A percentile compares a stretch with the other conserved stretches of the same genome.
Evolutionary conservation across 2,888 invertebrate genomes (phyloP).

Genomic region (Drosophila atripex): DNA sequence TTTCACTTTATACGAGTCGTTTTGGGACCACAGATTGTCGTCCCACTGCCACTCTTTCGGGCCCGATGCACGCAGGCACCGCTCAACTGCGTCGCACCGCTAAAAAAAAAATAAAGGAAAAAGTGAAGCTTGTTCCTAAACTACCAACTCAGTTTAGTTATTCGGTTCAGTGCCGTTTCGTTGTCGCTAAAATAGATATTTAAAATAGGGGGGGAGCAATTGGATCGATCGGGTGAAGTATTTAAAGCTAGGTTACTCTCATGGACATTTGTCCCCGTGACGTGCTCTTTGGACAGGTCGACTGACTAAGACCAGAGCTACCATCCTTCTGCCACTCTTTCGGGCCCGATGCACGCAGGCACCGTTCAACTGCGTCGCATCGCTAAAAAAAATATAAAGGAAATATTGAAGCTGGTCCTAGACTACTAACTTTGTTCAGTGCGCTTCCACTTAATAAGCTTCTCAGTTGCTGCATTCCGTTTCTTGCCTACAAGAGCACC

Average conservation of each 20-base stretch:
- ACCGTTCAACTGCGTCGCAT: conserved; percentile 72
- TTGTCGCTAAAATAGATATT: background rate
- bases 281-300: too few species aligned
- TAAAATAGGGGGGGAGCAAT: background rate
- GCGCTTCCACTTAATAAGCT: background rate
- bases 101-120: conserved; percentile 66
- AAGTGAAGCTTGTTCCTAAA: conserved; percentile 52
- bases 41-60: background rate
- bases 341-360: background rate
- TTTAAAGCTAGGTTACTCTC: background rate
- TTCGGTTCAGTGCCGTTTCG: too few species aligned
- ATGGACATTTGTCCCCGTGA: background rate
- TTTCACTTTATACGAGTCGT: conserved; percentile 9
- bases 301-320: background rate
- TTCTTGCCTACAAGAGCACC: background rate
- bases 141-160: conserved; percentile 16
- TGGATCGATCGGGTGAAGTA: background rate
- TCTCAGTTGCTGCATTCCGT: background rate
- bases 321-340: background rate
- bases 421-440: conserved; percentile 22
- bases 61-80: conserved; percentile 55
- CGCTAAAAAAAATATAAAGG: conserved; percentile 70
- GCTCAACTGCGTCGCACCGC: conserved; percentile 76
- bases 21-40: background rate
- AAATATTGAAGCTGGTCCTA: conserved; percentile 58